These are phyloP conservation scores for Tapirus terrestris DNA, from an alignment of 2,113 vertebrate species.

Conservation along the genomic window DNA sequence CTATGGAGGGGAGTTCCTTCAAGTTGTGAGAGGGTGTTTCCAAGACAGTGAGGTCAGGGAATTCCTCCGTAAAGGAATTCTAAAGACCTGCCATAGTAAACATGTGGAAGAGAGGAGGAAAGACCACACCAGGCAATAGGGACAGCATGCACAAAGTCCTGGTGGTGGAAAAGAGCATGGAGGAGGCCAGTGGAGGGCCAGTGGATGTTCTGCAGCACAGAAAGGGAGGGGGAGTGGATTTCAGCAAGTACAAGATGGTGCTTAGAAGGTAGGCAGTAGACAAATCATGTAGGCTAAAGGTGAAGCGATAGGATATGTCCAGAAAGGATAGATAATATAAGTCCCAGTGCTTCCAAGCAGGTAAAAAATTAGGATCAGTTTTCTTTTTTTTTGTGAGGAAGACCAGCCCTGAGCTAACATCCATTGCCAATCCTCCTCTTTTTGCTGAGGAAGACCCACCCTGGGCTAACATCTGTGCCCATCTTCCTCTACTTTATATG, in stretches of 20 bases:
- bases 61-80: not conserved
- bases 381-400: too few relatives aligned
- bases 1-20: not conserved
- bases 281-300: not conserved
- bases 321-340: not conserved
- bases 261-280: not conserved
- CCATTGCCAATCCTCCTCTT: too few relatives aligned
- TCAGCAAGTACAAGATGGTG: not conserved
- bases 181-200: not conserved
- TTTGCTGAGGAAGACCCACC: too few relatives aligned
- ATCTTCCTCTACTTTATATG: too few relatives aligned
- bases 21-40: not conserved
- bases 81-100: not conserved
- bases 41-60: not conserved
- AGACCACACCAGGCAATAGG: not conserved
- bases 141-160: too few relatives aligned
- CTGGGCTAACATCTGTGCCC: too few relatives aligned
- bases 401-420: too few relatives aligned
- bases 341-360: not conserved
- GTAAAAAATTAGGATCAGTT: not conserved
- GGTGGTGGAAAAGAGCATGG: too few relatives aligned
- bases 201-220: not conserved
- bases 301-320: fast-evolving
- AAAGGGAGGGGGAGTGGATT: not conserved
- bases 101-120: not conserved